phyloP scores from a whole-genome alignment of 2,113 vertebrate species.

The Perognathus longimembris region DNA sequence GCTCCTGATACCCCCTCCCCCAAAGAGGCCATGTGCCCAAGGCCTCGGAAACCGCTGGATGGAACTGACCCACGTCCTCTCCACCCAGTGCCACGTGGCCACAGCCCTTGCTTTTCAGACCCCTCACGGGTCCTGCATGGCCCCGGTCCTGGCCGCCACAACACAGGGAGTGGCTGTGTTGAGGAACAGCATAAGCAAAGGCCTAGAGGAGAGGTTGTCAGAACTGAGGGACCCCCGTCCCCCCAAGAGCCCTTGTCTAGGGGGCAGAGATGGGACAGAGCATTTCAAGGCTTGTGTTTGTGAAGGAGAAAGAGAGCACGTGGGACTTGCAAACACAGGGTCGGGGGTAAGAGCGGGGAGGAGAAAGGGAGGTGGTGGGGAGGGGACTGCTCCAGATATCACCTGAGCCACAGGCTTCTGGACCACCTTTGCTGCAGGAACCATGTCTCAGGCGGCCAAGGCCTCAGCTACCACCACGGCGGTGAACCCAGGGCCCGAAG shows the following conservation, averaged over 20 bases:
- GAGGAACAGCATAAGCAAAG: accelerated
- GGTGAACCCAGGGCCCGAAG: conserved; percentile 88
- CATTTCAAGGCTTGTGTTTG: background rate
- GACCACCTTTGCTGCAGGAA: conserved; percentile 77
- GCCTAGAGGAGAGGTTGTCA: background rate
- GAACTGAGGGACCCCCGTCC: too few species aligned
- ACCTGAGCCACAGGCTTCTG: conserved; percentile 53
- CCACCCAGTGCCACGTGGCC: background rate
- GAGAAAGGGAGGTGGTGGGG: background rate
- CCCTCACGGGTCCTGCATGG: too few species aligned
- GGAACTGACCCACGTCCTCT: background rate
- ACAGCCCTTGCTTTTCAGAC: background rate
- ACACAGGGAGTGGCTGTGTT: accelerated
- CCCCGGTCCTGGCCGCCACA: too few species aligned
- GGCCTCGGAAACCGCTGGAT: background rate
- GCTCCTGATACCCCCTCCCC: background rate
- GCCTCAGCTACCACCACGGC: conserved; percentile 85
- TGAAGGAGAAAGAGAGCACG: background rate
- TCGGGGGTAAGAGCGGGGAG: too few species aligned
- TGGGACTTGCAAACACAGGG: background rate
- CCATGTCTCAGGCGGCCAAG: conserved; percentile 91
- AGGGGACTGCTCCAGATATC: background rate
- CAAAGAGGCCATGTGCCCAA: background rate
- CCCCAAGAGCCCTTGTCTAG: too few species aligned
- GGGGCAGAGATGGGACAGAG: too few species aligned